phyloP scores from a whole-genome alignment of 2,888 invertebrate genomes.

The Phytoseiulus persimilis region DNA sequence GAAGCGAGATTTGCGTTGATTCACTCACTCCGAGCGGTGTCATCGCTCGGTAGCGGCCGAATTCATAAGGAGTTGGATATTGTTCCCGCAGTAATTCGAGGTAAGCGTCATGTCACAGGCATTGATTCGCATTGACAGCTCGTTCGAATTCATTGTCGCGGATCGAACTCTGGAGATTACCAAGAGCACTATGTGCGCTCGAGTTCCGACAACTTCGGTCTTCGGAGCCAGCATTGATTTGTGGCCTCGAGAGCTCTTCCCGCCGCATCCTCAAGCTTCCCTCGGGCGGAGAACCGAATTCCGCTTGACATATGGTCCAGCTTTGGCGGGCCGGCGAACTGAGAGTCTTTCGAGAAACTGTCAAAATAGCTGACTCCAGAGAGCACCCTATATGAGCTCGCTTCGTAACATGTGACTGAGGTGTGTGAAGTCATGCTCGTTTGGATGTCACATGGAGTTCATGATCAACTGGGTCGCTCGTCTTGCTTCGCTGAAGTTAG shows the following conservation, averaged over 20 bases:
- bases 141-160: not conserved
- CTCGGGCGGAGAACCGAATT: not conserved
- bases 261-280: not conserved
- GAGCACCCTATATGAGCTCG: not conserved
- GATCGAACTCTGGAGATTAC: not conserved
- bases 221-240: not conserved
- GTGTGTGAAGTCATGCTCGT: not conserved
- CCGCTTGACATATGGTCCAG: not conserved
- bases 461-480: not conserved
- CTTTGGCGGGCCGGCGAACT: not conserved
- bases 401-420: not conserved
- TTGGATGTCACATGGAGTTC: not conserved
- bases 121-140: not conserved
- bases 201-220: not conserved
- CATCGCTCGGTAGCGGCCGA: not conserved
- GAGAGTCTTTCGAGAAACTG: not conserved
- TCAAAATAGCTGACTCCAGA: not conserved
- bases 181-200: not conserved
- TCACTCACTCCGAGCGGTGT: not conserved
- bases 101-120: not conserved
- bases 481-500: not conserved
- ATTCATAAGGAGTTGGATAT: not conserved
- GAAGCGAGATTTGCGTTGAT: not conserved
- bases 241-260: not conserved
- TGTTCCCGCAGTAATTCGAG: not conserved